Conservation (phyloP, 2,888 invertebrate species). For the Ornithoptera alexandrae region DNA sequence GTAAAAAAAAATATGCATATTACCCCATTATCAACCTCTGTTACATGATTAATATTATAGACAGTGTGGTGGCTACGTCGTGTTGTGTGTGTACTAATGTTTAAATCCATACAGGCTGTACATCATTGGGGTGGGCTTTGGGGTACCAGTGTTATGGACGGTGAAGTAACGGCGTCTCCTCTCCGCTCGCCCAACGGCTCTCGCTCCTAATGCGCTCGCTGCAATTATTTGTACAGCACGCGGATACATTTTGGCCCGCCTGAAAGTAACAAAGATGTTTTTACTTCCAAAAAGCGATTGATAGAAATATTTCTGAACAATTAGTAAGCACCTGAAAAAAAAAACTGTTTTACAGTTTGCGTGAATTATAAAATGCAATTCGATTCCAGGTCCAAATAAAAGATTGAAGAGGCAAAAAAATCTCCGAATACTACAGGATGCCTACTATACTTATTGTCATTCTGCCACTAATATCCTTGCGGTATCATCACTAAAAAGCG, state of each 20-base stretch:
- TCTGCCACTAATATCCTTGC: no score
- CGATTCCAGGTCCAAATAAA: no score
- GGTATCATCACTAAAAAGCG: no score
- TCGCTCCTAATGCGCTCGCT: slow-evolving; percentile 47
- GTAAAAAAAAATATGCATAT: no score
- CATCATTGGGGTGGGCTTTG: slow-evolving; percentile 42
- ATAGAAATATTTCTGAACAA: no score
- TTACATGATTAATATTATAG: neutral
- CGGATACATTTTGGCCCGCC: slow-evolving; percentile 54
- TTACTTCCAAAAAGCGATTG: no score
- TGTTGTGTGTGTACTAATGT: slow-evolving; percentile 5
- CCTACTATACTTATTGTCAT: no score
- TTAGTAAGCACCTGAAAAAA: no score
- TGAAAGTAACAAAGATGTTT: slow-evolving; percentile 33
- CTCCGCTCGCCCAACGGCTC: slow-evolving; percentile 52
- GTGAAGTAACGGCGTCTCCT: slow-evolving; percentile 64
- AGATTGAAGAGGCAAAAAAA: no score
- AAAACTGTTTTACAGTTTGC: no score
- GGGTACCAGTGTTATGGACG: slow-evolving; percentile 64
- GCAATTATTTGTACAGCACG: slow-evolving; percentile 70
- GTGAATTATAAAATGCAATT: no score
- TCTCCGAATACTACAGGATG: no score
- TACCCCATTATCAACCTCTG: neutral
- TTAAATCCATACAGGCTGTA: slow-evolving; percentile 53
- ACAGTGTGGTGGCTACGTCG: slow-evolving; percentile 1